A percentile compares a stretch with the other conserved stretches of the same genome.
Conservation (phyloP, 2,888 invertebrate species). For the Cataglyphis rosenhaueri region DNA sequence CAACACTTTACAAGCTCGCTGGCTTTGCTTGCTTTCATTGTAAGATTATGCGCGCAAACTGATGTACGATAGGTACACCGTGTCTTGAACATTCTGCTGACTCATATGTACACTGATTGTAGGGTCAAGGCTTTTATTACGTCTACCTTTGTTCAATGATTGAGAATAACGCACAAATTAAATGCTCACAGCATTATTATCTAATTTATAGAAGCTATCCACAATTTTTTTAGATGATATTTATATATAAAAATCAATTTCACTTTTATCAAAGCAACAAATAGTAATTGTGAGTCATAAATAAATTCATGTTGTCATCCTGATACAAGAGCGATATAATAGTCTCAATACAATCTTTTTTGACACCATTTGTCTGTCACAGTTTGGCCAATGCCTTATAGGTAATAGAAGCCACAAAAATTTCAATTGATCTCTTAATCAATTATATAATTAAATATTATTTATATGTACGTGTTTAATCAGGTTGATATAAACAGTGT, state of each 20-base stretch:
- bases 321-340: not conserved
- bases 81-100: conserved; percentile 29
- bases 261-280: not conserved
- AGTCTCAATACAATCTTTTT: not conserved
- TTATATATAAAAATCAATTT: not conserved
- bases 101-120: conserved; percentile 35
- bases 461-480: not conserved
- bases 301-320: not conserved
- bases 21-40: conserved; percentile 34
- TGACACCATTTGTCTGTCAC: not conserved
- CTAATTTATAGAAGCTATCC: conserved; percentile 8
- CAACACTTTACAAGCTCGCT: conserved; percentile 50
- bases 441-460: not conserved
- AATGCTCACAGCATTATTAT: not conserved
- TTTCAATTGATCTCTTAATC: conserved; percentile 24
- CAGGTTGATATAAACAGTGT: not conserved
- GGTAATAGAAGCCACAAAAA: conserved; percentile 1
- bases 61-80: conserved; percentile 37
- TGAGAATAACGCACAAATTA: conserved; percentile 3
- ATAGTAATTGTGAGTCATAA: not conserved
- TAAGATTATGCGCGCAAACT: conserved; percentile 38
- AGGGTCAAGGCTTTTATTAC: conserved; percentile 46
- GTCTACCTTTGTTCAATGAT: conserved; percentile 4
- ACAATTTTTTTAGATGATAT: not conserved
- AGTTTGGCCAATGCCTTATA: not conserved